Conservation (phyloP, 2,113 vertebrate species). For the Pelodiscus sinensis region DNA sequence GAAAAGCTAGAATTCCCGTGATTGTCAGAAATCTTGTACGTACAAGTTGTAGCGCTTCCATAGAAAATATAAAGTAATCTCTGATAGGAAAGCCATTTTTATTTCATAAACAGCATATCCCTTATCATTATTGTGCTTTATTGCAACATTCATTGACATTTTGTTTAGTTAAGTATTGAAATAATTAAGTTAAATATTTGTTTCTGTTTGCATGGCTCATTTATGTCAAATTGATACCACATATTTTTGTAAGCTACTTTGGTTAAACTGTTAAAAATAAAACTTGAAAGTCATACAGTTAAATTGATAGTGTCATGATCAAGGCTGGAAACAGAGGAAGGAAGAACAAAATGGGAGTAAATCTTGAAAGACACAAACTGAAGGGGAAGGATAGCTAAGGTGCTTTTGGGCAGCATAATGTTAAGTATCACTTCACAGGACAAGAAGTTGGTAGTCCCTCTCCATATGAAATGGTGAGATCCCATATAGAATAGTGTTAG, state of each 20-base stretch:
- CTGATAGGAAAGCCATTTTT: constrained; percentile 21
- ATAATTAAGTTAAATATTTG: constrained; percentile 31
- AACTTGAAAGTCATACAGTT: background rate
- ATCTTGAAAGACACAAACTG: background rate
- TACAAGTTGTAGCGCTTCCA: background rate
- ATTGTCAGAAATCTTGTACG: constrained; percentile 46
- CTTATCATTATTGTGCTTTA: constrained; percentile 31
- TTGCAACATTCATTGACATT: constrained; percentile 21
- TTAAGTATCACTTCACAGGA: background rate
- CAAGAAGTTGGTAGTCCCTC: background rate
- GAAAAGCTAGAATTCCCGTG: constrained; percentile 66
- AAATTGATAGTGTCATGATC: background rate
- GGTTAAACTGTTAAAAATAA: background rate
- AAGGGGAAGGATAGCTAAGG: background rate
- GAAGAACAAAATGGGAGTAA: background rate
- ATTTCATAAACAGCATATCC: constrained; percentile 10
- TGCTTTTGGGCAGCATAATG: background rate
- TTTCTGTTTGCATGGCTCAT: constrained; percentile 26
- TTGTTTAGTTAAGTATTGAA: constrained; percentile 54
- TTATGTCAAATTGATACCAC: background rate
- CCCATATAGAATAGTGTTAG: accelerated
- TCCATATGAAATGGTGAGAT: background rate
- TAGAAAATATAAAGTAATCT: background rate
- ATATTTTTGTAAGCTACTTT: background rate
- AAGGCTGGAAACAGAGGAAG: background rate